Base-by-base conservation (phyloP, 2,888 invertebrate genomes). In the Diadromus collaris region DNA sequence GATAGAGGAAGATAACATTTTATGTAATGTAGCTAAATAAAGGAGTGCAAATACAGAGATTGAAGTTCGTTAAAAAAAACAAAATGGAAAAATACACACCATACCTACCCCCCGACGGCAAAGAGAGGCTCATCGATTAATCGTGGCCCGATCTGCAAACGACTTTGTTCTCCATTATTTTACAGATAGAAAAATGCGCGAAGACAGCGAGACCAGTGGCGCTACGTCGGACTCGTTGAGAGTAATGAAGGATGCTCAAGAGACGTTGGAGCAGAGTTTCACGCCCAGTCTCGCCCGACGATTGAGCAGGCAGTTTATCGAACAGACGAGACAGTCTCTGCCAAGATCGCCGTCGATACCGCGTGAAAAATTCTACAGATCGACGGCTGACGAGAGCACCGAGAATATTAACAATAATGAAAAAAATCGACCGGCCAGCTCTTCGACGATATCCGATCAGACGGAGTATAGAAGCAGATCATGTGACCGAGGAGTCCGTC, bases 261-360 rank as follows among this genome's bases (percentile, higher is more conserved):
- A 87, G 29, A 81, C 85, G 10, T 64, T 88, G 67, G 88, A 89
- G 69, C 76, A 87, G 61, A 88, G 80, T 77, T 90, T 89, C 77
- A 91, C 91, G 41, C 91, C 91, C 27, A 87, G 89, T 76, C 78
- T 91, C 76, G 88, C 91, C 46, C 86, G 89, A 16, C 84, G 91
- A 10, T 79, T 91, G 80, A 89, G 89, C 77, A 86, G 89, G 13
- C 89, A 89, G 56, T 88, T 90, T 78, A 87, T 89, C 82, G 90
- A 90, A 78, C 87, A 88, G 73, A 89, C 88, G 16, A 82, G 89
- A n/a, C 88, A 88, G 56, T 83, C 88, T 1, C 74, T 89, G 64
- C 88, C 89, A 5, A 80, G 88, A 19, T 89, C 90, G 7, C 87
- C 87, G 0, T 89, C 89, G 6, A 81, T 86, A 60, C 82, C 88